Evolutionary conservation across 2,113 vertebrate genomes (phyloP).

Genomic region (western clawed frog (Xenopus tropicalis)): UCB_Xtro_10.0 CM004447.2:152891001-152891500

Average conservation of each 20-base stretch:
- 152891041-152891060: background rate
- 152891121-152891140: too few species aligned
- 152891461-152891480: constrained; percentile 56
- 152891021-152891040: background rate
- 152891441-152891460: constrained; percentile 57
- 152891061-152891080: background rate
- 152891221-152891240: too few species aligned
- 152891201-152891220: too few species aligned
- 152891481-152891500: constrained; percentile 63
- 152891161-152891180: too few species aligned
- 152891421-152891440: constrained; percentile 75
- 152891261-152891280: background rate
- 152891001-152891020: background rate
- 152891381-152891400: constrained; percentile 60
- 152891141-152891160: too few species aligned
- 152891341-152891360: constrained; percentile 80
- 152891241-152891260: background rate
- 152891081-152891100: background rate
- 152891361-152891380: constrained; percentile 65
- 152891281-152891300: background rate
- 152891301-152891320: constrained; percentile 34
- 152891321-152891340: constrained; percentile 74
- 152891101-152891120: background rate
- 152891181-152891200: too few species aligned
- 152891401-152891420: constrained; percentile 61